Percentiles rank a stretch among this genome's conserved stretches.
Evolutionary conservation across 2,888 invertebrate genomes (phyloP).

Genomic region (Drosophila barbarae): DNA sequence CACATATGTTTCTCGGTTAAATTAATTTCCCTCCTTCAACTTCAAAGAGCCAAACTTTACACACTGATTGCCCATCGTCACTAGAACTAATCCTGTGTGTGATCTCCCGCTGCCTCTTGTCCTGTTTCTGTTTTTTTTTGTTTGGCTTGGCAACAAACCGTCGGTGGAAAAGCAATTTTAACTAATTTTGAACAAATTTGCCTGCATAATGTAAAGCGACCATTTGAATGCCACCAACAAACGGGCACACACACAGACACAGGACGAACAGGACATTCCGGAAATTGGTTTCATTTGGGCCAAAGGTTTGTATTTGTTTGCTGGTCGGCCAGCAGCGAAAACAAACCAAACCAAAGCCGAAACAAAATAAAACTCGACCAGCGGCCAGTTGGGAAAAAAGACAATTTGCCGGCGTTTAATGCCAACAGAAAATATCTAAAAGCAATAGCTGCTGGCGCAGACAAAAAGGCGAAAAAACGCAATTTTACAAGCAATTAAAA

Average conservation of each 20-base stretch:
- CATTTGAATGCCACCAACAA: conserved; percentile 41
- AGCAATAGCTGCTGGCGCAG: conserved; percentile 15
- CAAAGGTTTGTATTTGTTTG: conserved; percentile 38
- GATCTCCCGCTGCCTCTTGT: background rate
- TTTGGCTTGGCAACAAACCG: background rate
- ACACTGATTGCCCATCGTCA: conserved; percentile 7
- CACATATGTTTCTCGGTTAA: too few species aligned
- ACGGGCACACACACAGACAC: background rate
- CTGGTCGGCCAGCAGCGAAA: conserved; percentile 19
- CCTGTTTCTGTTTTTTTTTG: background rate
- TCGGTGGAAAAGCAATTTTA: conserved; percentile 56
- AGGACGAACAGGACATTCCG: conserved; percentile 22
- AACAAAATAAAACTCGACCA: conserved; percentile 6
- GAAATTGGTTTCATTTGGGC: conserved; percentile 43
- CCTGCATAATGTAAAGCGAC: conserved; percentile 51
- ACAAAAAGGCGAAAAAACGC: conserved; percentile 15
- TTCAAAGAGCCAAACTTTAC: background rate
- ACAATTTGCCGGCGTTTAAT: conserved; percentile 21
- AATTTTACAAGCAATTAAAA: conserved; percentile 71
- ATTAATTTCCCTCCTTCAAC: background rate
- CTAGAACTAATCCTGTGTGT: conserved; percentile 4
- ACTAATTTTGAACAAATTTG: conserved; percentile 67
- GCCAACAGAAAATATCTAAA: conserved; percentile 28
- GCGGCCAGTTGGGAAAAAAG: conserved; percentile 2
- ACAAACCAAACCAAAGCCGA: conserved; percentile 19